Evolutionary conservation across 2,888 invertebrate genomes (phyloP).

Genomic region (Blastobasis lacticolella): DNA sequence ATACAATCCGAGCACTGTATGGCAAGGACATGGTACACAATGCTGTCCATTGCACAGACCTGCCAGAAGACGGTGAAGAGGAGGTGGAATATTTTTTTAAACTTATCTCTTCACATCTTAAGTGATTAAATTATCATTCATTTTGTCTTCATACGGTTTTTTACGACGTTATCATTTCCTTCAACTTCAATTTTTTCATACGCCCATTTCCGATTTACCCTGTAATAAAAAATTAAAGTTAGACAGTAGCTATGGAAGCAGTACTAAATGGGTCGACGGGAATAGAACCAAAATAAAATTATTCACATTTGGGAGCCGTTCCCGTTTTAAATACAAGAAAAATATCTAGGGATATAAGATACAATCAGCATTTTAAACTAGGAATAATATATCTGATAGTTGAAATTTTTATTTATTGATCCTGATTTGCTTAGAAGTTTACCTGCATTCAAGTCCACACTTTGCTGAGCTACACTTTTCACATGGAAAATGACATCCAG

Average conservation of each 20-base stretch:
- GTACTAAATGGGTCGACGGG: too few relatives aligned
- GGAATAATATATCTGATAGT: too few relatives aligned
- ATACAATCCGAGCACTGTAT: constrained; percentile 86
- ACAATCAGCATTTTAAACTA: too few relatives aligned
- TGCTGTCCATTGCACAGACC: constrained; percentile 94
- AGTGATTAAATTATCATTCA: constrained; percentile 24
- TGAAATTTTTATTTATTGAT: too few relatives aligned
- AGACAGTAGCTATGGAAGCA: too few relatives aligned
- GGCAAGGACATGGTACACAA: constrained; percentile 87
- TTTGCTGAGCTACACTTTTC: constrained; percentile 81
- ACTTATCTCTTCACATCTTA: constrained; percentile 51
- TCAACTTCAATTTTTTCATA: constrained; percentile 86
- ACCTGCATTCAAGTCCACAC: constrained; percentile 88
- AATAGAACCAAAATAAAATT: too few relatives aligned
- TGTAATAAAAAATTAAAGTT: constrained; percentile 35
- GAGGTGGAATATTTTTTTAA: constrained; percentile 89
- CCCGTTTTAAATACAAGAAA: too few relatives aligned
- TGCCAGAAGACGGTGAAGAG: constrained; percentile 86
- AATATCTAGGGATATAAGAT: too few relatives aligned
- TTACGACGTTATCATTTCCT: constrained; percentile 80
- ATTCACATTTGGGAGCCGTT: too few relatives aligned
- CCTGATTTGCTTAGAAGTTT: constrained; percentile 12
- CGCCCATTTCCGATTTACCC: constrained; percentile 83
- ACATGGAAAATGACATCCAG: constrained; percentile 90
- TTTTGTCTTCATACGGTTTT: constrained; percentile 67